Conservation (phyloP, 2,113 vertebrate genomes). For the Sarotherodon lohbergeri region DNA sequence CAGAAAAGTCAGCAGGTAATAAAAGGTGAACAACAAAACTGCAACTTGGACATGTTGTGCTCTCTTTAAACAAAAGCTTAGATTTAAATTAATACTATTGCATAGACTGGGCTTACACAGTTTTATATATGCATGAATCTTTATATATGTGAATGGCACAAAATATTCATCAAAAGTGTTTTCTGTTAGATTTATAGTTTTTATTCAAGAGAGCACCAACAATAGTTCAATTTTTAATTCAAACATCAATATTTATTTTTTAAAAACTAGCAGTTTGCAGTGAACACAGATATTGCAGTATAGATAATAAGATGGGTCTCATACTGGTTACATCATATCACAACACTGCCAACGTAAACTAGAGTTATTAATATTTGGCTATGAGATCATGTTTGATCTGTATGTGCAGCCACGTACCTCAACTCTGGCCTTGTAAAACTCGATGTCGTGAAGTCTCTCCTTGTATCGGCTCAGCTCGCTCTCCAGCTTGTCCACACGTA, state of each 20-base stretch:
- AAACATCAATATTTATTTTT: not conserved
- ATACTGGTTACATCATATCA: not conserved
- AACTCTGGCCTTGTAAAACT: constrained; percentile 96
- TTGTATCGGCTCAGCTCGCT: constrained; percentile 92
- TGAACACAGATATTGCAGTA: not conserved
- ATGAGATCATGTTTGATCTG: not conserved
- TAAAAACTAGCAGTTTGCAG: not conserved
- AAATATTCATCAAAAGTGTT: not conserved
- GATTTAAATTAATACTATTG: not conserved
- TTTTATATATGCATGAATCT: not conserved
- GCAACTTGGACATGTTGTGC: not conserved
- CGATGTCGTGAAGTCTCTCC: constrained; percentile 92
- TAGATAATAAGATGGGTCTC: not conserved
- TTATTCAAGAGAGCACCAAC: not conserved
- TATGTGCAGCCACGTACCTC: constrained; percentile 74
- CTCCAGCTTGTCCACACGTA: constrained; percentile 96
- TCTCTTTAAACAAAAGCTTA: rapidly evolving
- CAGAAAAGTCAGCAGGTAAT: not conserved
- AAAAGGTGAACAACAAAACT: not conserved
- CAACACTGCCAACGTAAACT: not conserved
- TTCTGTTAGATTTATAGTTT: not conserved
- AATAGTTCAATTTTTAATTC: not conserved
- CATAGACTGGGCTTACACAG: not conserved
- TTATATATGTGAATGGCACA: not conserved
- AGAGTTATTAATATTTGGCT: not conserved